phyloP scores from a whole-genome alignment of 2,113 vertebrate species.

The Charina bottae region DNA sequence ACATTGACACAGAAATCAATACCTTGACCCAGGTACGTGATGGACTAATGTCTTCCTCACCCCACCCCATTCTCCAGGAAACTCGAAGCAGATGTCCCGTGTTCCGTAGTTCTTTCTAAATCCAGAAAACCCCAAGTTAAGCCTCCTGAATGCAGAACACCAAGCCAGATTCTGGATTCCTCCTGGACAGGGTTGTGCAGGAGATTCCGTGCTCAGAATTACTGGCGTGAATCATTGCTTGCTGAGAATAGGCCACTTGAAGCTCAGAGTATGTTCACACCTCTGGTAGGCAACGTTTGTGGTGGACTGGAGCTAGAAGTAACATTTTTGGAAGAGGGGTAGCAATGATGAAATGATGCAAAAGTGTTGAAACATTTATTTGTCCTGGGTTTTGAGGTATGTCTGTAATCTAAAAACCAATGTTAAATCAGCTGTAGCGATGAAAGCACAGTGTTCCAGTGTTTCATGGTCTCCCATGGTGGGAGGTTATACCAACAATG shows the following conservation, averaged over 20 bases:
- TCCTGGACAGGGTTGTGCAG: neutral
- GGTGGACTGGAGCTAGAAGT: neutral
- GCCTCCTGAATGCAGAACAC: neutral
- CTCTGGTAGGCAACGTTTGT: neutral
- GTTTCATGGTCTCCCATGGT: too few relatives aligned
- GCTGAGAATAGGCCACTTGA: neutral
- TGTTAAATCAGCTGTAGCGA: too few relatives aligned
- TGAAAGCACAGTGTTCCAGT: too few relatives aligned
- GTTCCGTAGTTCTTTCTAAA: neutral
- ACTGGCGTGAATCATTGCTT: neutral
- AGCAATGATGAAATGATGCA: neutral
- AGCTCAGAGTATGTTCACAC: neutral
- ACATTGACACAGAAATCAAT: constrained; percentile 87
- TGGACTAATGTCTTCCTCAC: neutral
- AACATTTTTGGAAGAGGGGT: neutral
- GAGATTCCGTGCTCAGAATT: neutral
- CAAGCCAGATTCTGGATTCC: neutral
- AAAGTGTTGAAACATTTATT: neutral
- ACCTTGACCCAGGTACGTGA: constrained; percentile 74
- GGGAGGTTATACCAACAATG: too few relatives aligned
- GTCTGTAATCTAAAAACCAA: too few relatives aligned
- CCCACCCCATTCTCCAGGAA: neutral
- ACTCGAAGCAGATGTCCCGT: neutral
- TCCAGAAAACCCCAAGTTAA: neutral
- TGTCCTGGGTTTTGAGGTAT: neutral